A percentile compares a stretch with the other conserved stretches of the same genome.
Evolutionary conservation across 2,113 vertebrate species (phyloP).

Genomic region (Phaethon lepturus): DNA sequence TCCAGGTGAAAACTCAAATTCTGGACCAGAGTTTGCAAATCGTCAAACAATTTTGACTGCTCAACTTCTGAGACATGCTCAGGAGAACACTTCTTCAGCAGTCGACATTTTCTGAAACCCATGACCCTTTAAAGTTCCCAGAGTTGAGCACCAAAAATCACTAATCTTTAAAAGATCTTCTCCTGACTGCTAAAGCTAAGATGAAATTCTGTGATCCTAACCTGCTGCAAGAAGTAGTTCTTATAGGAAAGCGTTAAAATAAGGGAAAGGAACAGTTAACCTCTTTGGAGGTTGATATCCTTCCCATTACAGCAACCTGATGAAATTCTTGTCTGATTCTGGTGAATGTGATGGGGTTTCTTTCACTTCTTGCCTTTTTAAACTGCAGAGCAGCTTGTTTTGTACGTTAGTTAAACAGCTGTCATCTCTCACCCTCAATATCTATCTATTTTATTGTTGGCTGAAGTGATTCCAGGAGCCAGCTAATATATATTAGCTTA

Average conservation of each 20-base stretch:
- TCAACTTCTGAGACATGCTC: not conserved
- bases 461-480: not conserved
- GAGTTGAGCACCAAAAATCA: not conserved
- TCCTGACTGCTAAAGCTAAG: not conserved
- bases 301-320: not conserved
- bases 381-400: not conserved
- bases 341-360: not conserved
- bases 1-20: not conserved
- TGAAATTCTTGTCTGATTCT: conserved; percentile 12
- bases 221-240: not conserved
- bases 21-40: not conserved
- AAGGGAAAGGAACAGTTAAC: not conserved
- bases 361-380: not conserved
- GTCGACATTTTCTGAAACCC: not conserved
- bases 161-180: not conserved
- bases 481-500: not conserved
- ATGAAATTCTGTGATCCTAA: not conserved
- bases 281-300: not conserved
- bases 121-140: not conserved
- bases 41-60: not conserved
- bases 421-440: not conserved
- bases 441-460: not conserved
- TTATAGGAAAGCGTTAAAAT: not conserved
- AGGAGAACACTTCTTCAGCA: not conserved
- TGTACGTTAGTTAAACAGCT: not conserved